Evolutionary conservation across 2,888 invertebrate genomes (phyloP).

Genomic region (Cephalotes varians): DNA sequence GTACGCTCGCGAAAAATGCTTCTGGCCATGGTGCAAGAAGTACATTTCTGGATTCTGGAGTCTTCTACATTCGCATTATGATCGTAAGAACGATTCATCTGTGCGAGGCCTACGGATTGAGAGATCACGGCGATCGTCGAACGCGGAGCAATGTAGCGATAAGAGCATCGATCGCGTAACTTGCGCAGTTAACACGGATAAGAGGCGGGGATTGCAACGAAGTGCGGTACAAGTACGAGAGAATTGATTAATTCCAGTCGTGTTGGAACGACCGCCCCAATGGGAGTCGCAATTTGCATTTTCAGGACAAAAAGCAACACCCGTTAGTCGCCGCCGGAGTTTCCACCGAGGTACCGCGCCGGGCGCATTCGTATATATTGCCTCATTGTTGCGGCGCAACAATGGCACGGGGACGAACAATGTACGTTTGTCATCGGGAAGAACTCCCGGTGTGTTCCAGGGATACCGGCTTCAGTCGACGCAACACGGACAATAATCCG

Average conservation of each 20-base stretch:
- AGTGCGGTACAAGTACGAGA: conserved; percentile 4
- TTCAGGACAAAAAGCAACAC: conserved; percentile 61
- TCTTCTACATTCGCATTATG: not conserved
- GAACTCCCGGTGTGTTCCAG: conserved; percentile 53
- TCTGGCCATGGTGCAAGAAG: not conserved
- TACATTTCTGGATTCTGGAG: not conserved
- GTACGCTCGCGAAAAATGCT: not conserved
- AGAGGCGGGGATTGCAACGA: conserved; percentile 21
- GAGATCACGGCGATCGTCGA: not conserved
- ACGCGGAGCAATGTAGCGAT: not conserved
- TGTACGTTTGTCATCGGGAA: conserved; percentile 53
- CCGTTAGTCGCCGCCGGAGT: conserved; percentile 56
- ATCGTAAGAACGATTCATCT: not conserved
- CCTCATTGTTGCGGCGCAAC: conserved; percentile 63
- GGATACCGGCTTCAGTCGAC: conserved; percentile 34
- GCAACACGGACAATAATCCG: conserved; percentile 58
- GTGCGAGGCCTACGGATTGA: not conserved
- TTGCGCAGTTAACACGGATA: conserved; percentile 31
- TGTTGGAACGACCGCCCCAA: conserved; percentile 22
- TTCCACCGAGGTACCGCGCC: conserved; percentile 51
- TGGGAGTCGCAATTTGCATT: conserved; percentile 54
- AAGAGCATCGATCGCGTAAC: conserved; percentile 24
- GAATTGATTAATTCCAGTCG: conserved; percentile 51
- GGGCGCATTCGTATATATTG: conserved; percentile 59
- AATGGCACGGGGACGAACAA: conserved; percentile 62